These are phyloP conservation scores for Bombus turneri DNA, from an alignment of 1,140 invertebrate species.

Conservation along the genomic window DNA sequence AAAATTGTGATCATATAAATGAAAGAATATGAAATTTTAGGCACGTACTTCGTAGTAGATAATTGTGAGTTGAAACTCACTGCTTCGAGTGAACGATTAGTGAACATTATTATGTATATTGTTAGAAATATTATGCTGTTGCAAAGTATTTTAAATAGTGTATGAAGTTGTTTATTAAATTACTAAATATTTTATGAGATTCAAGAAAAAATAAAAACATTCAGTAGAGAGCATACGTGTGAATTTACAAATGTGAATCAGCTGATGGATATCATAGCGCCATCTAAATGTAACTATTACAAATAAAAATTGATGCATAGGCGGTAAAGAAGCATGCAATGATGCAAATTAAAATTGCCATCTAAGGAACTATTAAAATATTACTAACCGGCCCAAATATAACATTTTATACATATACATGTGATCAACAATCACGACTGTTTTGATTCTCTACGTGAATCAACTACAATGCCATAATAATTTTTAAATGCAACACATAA, in stretches of 20 bases:
- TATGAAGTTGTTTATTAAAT: not conserved
- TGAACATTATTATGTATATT: constrained; percentile 72
- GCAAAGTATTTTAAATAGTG: too few species aligned
- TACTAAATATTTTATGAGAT: not conserved
- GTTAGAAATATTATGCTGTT: too few species aligned
- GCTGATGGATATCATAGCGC: not conserved
- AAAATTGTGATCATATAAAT: constrained; percentile 12
- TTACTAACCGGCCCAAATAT: too few species aligned
- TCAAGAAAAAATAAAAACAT: not conserved
- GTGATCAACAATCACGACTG: too few species aligned
- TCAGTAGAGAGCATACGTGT: not conserved
- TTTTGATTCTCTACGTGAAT: too few species aligned
- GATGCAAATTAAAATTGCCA: too few species aligned
- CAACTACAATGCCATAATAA: too few species aligned
- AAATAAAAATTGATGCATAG: not conserved
- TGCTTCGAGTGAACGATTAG: constrained; percentile 66
- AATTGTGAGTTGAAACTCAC: constrained; percentile 73
- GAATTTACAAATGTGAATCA: not conserved
- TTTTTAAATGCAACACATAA: too few species aligned
- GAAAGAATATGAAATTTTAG: not conserved
- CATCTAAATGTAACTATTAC: constrained; percentile 9
- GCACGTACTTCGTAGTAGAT: constrained; percentile 69
- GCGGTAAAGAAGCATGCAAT: not conserved
- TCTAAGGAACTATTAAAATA: too few species aligned
- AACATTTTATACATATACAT: too few species aligned